Conservation (phyloP, 1,140 invertebrate genomes). For the Bombus cullumanus region DNA sequence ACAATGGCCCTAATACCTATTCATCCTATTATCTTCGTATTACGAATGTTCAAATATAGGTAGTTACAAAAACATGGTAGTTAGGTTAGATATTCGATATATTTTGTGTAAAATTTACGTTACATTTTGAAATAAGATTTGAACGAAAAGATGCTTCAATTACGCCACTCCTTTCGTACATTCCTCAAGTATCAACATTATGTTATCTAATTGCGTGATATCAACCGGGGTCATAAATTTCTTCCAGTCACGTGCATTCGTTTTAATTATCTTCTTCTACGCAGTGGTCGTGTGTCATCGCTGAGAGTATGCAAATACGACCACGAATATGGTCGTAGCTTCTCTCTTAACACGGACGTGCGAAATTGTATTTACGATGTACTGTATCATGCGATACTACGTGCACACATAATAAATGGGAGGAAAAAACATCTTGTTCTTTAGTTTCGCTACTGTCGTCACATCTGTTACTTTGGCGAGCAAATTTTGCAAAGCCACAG, state of each 20-base stretch:
- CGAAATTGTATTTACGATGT: conserved; percentile 3
- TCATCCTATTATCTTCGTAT: background rate
- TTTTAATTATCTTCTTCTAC: conserved; percentile 18
- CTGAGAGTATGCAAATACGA: background rate
- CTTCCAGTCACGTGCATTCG: background rate
- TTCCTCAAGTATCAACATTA: background rate
- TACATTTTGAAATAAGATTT: too few species aligned
- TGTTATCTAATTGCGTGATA: background rate
- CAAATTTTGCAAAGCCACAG: background rate
- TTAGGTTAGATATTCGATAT: background rate
- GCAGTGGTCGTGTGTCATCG: background rate
- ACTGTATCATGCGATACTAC: background rate
- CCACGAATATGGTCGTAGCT: background rate
- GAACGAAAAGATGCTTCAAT: background rate
- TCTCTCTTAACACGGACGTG: background rate
- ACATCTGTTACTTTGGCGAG: background rate
- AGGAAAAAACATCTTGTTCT: background rate
- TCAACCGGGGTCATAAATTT: conserved; percentile 7
- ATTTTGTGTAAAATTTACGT: background rate
- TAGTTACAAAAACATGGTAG: too few species aligned
- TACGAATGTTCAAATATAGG: background rate
- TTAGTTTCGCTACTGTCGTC: background rate
- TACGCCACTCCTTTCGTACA: background rate
- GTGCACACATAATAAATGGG: background rate
- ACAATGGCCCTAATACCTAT: background rate